Conservation (phyloP, 1,140 invertebrate species). For the Melitaea cinxia region DNA sequence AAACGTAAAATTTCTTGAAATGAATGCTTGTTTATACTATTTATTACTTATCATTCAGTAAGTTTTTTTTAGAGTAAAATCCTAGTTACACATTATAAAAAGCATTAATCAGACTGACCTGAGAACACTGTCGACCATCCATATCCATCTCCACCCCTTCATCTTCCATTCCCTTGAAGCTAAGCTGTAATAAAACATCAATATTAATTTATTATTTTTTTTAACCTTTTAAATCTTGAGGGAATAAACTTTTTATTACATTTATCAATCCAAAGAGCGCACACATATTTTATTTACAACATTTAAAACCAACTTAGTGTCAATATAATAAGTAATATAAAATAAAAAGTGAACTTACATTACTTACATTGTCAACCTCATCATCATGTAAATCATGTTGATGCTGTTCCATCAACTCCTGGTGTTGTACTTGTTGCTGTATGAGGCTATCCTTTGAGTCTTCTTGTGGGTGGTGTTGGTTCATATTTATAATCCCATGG, state of each 20-base stretch:
- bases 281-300: too few relatives aligned
- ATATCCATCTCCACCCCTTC: slow-evolving; percentile 78
- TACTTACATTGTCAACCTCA: slow-evolving; percentile 51
- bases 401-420: slow-evolving; percentile 74
- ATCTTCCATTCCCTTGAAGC: slow-evolving; percentile 78
- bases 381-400: slow-evolving; percentile 74
- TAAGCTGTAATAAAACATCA: slow-evolving; percentile 58
- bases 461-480: slow-evolving; percentile 75
- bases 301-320: too few relatives aligned
- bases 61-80: too few relatives aligned
- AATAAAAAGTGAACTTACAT: background rate
- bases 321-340: too few relatives aligned
- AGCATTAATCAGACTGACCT: slow-evolving; percentile 46
- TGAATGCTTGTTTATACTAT: too few relatives aligned
- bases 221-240: background rate
- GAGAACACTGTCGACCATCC: slow-evolving; percentile 73
- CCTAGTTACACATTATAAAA: too few relatives aligned
- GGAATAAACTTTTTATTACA: too few relatives aligned
- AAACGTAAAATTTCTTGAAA: too few relatives aligned
- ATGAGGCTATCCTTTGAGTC: slow-evolving; percentile 79
- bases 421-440: slow-evolving; percentile 75
- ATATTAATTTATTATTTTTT: background rate
- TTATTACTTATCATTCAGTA: too few relatives aligned
- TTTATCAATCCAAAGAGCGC: too few relatives aligned
- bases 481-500: slow-evolving; percentile 78